Conservation (phyloP, 2,113 vertebrate genomes). For the Chloropsis hardwickii region DNA sequence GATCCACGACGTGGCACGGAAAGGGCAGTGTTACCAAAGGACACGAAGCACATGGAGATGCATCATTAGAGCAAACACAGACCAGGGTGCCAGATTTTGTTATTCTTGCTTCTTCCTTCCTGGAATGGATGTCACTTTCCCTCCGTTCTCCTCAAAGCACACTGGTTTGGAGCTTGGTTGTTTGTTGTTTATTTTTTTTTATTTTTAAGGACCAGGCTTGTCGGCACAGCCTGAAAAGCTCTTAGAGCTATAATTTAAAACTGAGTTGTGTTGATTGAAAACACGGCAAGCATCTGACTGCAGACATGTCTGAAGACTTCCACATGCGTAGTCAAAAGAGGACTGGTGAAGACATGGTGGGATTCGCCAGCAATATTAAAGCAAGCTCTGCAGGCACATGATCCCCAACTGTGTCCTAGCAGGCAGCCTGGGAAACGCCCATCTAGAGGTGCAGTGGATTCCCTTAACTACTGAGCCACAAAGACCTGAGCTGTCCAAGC, state of each 20-base stretch:
- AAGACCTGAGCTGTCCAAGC: not conserved
- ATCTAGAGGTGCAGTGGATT: not conserved
- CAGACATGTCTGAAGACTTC: slow-evolving; percentile 47
- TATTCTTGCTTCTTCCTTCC: slow-evolving; percentile 13
- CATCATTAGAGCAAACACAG: not conserved
- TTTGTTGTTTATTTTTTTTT: not conserved
- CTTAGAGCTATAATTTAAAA: slow-evolving; percentile 43
- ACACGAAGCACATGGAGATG: not conserved
- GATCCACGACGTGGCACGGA: not conserved
- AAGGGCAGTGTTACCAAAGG: slow-evolving; percentile 18
- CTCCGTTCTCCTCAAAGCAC: not conserved
- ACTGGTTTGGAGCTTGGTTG: not conserved
- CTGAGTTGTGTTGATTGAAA: slow-evolving; percentile 39
- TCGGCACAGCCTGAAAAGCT: slow-evolving; percentile 2
- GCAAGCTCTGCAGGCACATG: not conserved
- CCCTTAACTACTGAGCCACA: not conserved
- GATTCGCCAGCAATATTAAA: not conserved
- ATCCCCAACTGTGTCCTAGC: not conserved
- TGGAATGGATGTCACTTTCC: slow-evolving; percentile 33
- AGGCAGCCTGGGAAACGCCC: not conserved
- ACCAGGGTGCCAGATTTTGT: slow-evolving; percentile 9
- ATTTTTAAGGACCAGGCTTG: not conserved
- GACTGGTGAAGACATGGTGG: slow-evolving; percentile 11
- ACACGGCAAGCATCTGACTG: slow-evolving; percentile 10
- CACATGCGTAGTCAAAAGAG: not conserved